Evolutionary conservation across 2,797 vertebrate species (phyloP).

Genomic region (Otolemur crassicaudatus): DNA sequence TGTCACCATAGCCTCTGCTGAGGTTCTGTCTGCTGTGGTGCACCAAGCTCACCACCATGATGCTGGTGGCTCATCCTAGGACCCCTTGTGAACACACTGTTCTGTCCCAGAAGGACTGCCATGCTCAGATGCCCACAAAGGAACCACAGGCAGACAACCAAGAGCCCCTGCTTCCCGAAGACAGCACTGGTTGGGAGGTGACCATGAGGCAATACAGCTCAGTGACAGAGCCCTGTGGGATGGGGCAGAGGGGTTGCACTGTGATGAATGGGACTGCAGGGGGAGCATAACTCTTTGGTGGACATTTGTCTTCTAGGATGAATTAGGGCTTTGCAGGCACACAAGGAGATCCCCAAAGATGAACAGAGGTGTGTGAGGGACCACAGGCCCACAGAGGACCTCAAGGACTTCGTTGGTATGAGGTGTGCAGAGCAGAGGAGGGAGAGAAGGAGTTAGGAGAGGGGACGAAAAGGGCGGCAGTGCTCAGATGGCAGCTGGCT

Average conservation of each 20-base stretch:
- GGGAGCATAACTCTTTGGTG: too few species aligned
- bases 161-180: too few species aligned
- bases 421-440: not conserved
- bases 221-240: not conserved
- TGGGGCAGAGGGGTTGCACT: not conserved
- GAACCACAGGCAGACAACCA: not conserved
- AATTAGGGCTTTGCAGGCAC: not conserved
- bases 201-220: not conserved
- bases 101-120: not conserved
- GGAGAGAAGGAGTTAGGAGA: not conserved
- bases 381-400: not conserved
- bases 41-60: too few species aligned
- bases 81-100: not conserved
- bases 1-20: not conserved
- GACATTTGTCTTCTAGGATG: not conserved
- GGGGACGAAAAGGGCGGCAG: not conserved
- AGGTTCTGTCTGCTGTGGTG: not conserved
- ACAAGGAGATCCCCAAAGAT: not conserved
- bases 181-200: not conserved
- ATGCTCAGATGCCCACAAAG: not conserved
- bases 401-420: not conserved
- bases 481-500: not conserved
- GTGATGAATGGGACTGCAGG: not conserved
- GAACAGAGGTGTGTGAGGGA: not conserved
- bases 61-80: not conserved